Conservation (phyloP, 2,113 vertebrate genomes). For the Oreotragus oreotragus region DNA sequence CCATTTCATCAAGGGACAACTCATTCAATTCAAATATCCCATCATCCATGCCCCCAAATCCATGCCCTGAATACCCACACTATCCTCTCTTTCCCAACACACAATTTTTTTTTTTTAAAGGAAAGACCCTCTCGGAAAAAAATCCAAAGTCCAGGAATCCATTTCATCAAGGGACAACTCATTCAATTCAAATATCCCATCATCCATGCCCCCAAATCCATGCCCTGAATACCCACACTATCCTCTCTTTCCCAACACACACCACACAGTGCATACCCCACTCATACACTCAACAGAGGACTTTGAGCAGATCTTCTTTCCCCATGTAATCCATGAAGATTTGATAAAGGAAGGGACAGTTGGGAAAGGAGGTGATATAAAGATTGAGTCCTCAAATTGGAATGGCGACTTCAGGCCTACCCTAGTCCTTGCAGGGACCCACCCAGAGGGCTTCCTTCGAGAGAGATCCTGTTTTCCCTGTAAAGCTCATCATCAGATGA, state of each 20-base stretch:
- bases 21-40: not conserved
- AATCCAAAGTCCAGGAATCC: not conserved
- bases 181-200: not conserved
- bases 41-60: not conserved
- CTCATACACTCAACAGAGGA: not conserved
- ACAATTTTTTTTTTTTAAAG: not conserved
- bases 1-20: not conserved
- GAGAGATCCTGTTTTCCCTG: not conserved
- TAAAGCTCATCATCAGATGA: slow-evolving; percentile 44
- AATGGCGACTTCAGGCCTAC: not conserved
- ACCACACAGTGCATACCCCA: not conserved
- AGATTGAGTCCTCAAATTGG: not conserved
- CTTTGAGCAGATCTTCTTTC: not conserved
- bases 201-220: not conserved
- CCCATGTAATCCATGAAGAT: not conserved
- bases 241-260: not conserved
- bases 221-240: not conserved
- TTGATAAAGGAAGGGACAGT: not conserved
- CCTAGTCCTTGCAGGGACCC: not conserved
- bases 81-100: not conserved
- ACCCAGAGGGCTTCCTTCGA: not conserved
- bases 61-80: not conserved
- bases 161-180: not conserved
- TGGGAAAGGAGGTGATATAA: not conserved
- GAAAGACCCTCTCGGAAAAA: not conserved